These are phyloP conservation scores for Monopterus albus DNA, from an alignment of 2,113 vertebrate species.

Conservation along the genomic window DNA sequence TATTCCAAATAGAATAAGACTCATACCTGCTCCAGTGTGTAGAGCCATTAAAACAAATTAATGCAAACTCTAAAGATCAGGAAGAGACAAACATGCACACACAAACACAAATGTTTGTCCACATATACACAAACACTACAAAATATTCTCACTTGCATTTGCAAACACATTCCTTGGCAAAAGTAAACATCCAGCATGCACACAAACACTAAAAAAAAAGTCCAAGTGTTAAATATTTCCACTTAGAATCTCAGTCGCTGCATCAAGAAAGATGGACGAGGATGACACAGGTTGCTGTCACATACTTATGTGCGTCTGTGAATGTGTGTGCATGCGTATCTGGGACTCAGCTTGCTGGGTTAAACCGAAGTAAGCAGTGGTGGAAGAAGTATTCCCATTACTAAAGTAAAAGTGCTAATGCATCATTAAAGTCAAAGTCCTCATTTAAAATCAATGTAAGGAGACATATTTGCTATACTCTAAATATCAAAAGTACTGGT, in stretches of 20 bases:
- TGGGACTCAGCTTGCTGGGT: too few species aligned
- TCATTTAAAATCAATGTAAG: too few species aligned
- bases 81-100: neutral
- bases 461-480: too few species aligned
- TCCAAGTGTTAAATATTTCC: constrained; percentile 48
- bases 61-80: neutral
- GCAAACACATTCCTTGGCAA: constrained; percentile 54
- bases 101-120: constrained; percentile 9
- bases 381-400: too few species aligned
- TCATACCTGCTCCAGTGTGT: constrained; percentile 22
- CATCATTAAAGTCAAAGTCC: too few species aligned
- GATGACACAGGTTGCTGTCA: neutral
- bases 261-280: neutral
- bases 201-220: constrained; percentile 48
- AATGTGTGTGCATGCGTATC: neutral
- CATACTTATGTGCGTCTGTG: neutral
- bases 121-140: constrained; percentile 2
- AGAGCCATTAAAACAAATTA: too few species aligned
- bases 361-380: too few species aligned
- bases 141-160: constrained; percentile 45
- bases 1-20: constrained; percentile 30
- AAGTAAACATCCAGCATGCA: constrained; percentile 53
- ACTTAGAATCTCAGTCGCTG: neutral
- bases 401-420: too few species aligned
- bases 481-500: too few species aligned